Evolutionary conservation across 2,888 invertebrate species (phyloP), one percentile per base, ranked within the genome.

Genomic region (Amphimallon solstitiale): DNA sequence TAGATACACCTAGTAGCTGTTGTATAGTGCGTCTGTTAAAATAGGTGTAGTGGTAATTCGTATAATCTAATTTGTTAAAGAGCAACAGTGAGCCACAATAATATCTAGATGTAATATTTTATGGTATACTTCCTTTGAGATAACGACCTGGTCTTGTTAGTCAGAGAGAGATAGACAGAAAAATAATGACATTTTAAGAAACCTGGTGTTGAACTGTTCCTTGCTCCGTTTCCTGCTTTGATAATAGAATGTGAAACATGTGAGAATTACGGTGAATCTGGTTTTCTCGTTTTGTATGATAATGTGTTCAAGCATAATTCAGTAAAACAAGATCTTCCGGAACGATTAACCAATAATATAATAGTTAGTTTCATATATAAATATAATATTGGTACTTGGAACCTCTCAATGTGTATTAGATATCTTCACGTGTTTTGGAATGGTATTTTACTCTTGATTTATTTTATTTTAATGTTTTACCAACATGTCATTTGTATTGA

Each of bases 101-200:
- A 52, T 63, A 63, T 70, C 70, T 66, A 56, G 59, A 68, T 63
- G 56, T 67, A 69, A 67, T 67, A 67, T 67, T 70, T 70, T 69
- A 70, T 68, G 68, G 63, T 52, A 65, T 52, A 69, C 63, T 70
- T 70, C 70, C 70, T 69, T 61, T 49, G 15, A 66, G 63, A 67
- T 59, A 67, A 65, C 65, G 62, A 62, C 40, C 29, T 15, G 21
- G 23, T 21, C 40, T 15, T 23, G 43, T 45, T 43, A 43, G 43
- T 43, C 34, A 43, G 43, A 59, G 43, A 1, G 43, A 43, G 56
- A 59, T 29, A 17, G 29, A 14, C 1, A 23, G 23, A 15, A 43
- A 17, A 29, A 59, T 59, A 59, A 59, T 59, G 56, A 59, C 56
- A 59, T 43, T 38, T 43, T 59, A 59, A 43, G 40, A 43, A 59